Base-by-base conservation (phyloP, 2,888 invertebrate genomes). In the Drosophila nr. perissopoda region DNA sequence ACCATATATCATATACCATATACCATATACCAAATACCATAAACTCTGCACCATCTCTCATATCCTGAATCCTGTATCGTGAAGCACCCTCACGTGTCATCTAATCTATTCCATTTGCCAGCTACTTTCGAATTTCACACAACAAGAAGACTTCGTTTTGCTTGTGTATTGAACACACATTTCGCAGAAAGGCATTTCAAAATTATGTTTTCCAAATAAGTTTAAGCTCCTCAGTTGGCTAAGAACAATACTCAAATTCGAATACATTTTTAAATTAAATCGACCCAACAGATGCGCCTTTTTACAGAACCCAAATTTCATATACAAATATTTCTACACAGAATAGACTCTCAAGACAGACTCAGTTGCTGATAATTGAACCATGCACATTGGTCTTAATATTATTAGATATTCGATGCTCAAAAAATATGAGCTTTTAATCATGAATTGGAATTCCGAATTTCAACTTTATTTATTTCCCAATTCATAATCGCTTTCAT, bases 61-160 rank as follows among this genome's bases (percentile, higher is more conserved):
- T 42, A 67, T 83, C 40, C 57, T 16, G 29, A 36, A 18, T 18
- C 67, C 82, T 75, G 73, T 77, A 77, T 83, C 7, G 16, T 25
- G 21, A 53, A 8, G 2, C 71, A 46, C 53, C 59, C 61, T 70
- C 65, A 83, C 69, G 70, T 78, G 58, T 56, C 63, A 82, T 75
- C 81, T 76, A 83, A 73, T 84, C 79, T 73, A 73, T 78, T 79
- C 21, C 46, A 25, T 46, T 46, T 46, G 46, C 16, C 16, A 21
- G 21, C 46, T 46, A 13, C 13, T 42, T 42, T 21, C 21, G 21
- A 6, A 21, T 42, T 42, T 21, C n/a, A 4, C 18, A 5, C n/a
- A n/a, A 40, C 7, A 31, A 31, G n/a, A n/a, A 40, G 10, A 21
- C 46, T 46, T 46, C 46, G 21, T 16, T 46, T 46, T 6, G 7